Percentiles rank a stretch among this genome's conserved stretches.
Evolutionary conservation across 1,140 invertebrate species (phyloP).

Genomic region (Lycorma delicatula): DNA sequence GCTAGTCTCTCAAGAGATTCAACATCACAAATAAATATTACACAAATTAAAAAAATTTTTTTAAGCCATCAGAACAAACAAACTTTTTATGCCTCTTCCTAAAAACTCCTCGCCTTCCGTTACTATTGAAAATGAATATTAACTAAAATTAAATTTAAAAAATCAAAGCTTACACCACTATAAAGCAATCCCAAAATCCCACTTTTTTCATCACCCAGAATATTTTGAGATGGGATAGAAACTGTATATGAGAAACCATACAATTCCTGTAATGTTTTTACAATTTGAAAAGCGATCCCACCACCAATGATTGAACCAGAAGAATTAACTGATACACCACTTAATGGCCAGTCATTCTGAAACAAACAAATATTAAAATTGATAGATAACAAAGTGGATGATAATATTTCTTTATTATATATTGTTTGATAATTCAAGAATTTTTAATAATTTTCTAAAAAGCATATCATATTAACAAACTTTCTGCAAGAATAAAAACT

Average conservation of each 20-base stretch:
- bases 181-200: conserved; percentile 51
- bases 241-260: conserved; percentile 65
- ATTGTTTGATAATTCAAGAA: background rate
- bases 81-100: background rate
- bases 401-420: background rate
- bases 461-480: background rate
- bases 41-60: background rate
- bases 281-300: conserved; percentile 61
- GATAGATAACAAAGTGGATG: background rate
- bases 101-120: background rate
- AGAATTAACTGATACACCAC: conserved; percentile 40
- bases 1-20: background rate
- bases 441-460: background rate
- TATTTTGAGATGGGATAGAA: conserved; percentile 46
- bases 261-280: conserved; percentile 55
- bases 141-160: background rate
- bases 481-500: background rate
- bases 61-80: background rate
- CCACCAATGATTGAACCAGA: conserved; percentile 48
- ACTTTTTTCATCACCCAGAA: conserved; percentile 44
- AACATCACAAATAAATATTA: background rate
- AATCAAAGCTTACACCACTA: conserved; percentile 42
- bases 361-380: conserved; percentile 18
- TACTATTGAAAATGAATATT: background rate
- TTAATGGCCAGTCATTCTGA: conserved; percentile 49